Evolutionary conservation across 2,113 vertebrate species (phyloP).

Genomic region (Cinclus mexicanus): DNA sequence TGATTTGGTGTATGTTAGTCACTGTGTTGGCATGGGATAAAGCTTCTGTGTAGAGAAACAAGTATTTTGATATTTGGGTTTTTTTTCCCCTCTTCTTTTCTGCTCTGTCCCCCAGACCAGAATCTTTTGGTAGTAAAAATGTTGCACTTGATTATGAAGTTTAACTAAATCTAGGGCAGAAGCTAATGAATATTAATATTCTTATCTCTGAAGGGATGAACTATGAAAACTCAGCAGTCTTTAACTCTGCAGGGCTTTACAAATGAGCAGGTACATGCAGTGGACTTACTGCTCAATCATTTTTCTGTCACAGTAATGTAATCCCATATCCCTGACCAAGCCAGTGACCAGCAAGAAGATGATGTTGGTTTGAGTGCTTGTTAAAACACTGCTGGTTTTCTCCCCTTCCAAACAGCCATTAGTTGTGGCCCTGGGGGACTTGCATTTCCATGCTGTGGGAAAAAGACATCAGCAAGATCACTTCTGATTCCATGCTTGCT

Average conservation of each 20-base stretch:
- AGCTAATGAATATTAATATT: neutral
- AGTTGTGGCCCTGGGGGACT: neutral
- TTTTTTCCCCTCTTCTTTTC: fast-evolving
- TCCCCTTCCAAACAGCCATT: neutral
- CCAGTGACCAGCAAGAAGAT: neutral
- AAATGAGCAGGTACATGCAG: neutral
- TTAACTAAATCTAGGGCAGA: neutral
- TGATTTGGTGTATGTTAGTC: neutral
- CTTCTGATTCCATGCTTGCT: neutral
- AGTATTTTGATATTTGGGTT: neutral
- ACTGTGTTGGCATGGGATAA: neutral
- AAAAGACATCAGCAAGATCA: neutral
- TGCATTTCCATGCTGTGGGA: neutral
- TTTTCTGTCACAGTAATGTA: neutral
- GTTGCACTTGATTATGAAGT: neutral
- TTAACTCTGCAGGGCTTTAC: neutral
- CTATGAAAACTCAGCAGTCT: neutral
- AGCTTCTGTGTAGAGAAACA: neutral
- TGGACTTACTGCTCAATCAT: neutral
- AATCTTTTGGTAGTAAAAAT: neutral
- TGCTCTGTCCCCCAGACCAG: neutral
- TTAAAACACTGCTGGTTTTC: neutral
- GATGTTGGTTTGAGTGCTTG: neutral
- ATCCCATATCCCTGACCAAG: neutral
- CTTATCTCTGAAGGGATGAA: neutral